These are phyloP conservation scores for Sphyrna mokarran DNA, from an alignment of 2,113 vertebrate species.

Conservation along the genomic window DNA sequence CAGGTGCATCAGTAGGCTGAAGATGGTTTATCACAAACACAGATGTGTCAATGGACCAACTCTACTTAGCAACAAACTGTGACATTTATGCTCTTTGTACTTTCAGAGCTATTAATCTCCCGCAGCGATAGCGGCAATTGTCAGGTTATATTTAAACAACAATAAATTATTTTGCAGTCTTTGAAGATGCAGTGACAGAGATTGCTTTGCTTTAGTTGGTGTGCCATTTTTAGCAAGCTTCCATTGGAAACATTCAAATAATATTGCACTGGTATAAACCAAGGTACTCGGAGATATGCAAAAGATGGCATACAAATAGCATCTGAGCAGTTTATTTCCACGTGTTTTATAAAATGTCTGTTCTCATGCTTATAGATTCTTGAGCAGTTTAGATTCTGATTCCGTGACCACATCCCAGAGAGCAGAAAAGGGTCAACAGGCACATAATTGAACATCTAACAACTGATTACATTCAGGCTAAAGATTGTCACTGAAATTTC, in stretches of 20 bases:
- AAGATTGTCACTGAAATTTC: background rate
- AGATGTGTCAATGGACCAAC: background rate
- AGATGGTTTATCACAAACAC: background rate
- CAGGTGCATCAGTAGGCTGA: background rate
- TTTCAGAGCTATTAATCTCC: background rate
- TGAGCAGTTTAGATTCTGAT: background rate
- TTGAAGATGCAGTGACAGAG: background rate
- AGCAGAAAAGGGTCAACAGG: background rate
- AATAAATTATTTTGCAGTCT: background rate
- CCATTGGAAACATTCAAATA: background rate
- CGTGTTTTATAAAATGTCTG: background rate
- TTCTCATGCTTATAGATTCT: background rate
- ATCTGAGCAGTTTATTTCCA: background rate
- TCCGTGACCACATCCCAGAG: background rate
- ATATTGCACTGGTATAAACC: background rate
- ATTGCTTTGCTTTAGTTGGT: background rate
- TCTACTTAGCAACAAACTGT: background rate
- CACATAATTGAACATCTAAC: background rate
- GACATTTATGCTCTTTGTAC: background rate
- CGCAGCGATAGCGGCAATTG: background rate
- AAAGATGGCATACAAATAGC: background rate
- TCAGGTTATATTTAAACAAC: slow-evolving; percentile 20
- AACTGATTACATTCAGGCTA: background rate
- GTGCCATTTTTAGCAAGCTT: background rate
- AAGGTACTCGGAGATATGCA: background rate